Conservation (phyloP, 2,888 invertebrate species). For the Diogma glabrata region DNA sequence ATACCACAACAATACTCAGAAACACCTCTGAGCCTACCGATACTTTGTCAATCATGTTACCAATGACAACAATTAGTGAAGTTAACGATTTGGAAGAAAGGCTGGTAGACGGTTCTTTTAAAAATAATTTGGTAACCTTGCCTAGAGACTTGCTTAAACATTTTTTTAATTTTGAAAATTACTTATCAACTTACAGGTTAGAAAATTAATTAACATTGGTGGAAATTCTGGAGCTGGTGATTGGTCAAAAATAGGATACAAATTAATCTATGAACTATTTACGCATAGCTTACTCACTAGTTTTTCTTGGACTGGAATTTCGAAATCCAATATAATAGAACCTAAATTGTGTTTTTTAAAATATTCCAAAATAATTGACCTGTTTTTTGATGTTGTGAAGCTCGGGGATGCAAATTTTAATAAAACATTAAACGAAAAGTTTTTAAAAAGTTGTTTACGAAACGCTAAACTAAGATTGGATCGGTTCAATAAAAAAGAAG, state of each 20-base stretch:
- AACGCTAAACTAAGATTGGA: too few species aligned
- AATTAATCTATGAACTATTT: neutral
- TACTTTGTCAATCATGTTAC: neutral
- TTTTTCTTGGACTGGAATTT: neutral
- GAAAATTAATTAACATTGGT: too few species aligned
- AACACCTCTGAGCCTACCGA: neutral
- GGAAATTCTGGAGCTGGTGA: neutral
- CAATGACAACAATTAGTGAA: neutral
- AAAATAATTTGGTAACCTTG: neutral
- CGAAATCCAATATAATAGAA: neutral
- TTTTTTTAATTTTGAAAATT: too few species aligned
- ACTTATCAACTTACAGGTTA: too few species aligned
- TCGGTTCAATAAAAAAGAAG: too few species aligned
- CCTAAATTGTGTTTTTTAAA: neutral
- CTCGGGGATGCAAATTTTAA: too few species aligned
- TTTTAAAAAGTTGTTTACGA: too few species aligned
- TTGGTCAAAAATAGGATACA: neutral
- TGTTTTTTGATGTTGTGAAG: too few species aligned
- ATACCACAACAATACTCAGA: too few species aligned
- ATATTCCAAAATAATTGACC: neutral
- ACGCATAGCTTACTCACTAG: neutral
- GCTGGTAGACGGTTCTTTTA: neutral
- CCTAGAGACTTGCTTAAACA: too few species aligned
- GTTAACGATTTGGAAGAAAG: neutral
- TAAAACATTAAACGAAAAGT: too few species aligned